Evolutionary conservation across 2,113 vertebrate species (phyloP).

Genomic region (Agapornis roseicollis): DNA sequence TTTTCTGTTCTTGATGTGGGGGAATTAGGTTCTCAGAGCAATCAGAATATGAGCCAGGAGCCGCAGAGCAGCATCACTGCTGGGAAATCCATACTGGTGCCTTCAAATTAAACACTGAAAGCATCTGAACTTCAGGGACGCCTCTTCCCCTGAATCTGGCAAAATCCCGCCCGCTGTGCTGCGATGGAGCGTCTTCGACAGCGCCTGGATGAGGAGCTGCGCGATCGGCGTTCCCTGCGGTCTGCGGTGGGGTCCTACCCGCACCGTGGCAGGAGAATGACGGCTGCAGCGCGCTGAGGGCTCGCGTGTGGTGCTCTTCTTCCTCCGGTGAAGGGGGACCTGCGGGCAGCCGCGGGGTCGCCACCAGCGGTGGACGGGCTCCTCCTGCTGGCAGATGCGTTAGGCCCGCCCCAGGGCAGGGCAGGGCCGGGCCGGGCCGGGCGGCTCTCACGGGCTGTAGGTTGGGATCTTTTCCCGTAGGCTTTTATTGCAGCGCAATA

Average conservation of each 20-base stretch:
- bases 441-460: background rate
- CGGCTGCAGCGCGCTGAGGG: fast-evolving
- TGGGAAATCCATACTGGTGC: background rate
- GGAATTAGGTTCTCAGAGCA: background rate
- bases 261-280: fast-evolving
- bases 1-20: fast-evolving
- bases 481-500: background rate
- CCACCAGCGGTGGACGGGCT: background rate
- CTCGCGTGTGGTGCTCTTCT: fast-evolving
- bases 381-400: slow-evolving; percentile 13
- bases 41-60: background rate
- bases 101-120: background rate
- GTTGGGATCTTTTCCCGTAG: no score
- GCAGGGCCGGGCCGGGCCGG: background rate
- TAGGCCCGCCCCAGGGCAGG: no score
- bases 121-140: fast-evolving
- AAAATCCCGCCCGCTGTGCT: background rate
- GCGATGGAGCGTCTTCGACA: fast-evolving
- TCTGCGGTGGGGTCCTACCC: fast-evolving
- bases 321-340: fast-evolving
- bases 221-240: fast-evolving
- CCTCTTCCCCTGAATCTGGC: no score
- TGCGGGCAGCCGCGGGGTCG: background rate
- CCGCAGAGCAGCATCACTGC: background rate
- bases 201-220: background rate